phyloP scores from a whole-genome alignment of 2,113 vertebrate species.

The Megaceryle torquata region DNA sequence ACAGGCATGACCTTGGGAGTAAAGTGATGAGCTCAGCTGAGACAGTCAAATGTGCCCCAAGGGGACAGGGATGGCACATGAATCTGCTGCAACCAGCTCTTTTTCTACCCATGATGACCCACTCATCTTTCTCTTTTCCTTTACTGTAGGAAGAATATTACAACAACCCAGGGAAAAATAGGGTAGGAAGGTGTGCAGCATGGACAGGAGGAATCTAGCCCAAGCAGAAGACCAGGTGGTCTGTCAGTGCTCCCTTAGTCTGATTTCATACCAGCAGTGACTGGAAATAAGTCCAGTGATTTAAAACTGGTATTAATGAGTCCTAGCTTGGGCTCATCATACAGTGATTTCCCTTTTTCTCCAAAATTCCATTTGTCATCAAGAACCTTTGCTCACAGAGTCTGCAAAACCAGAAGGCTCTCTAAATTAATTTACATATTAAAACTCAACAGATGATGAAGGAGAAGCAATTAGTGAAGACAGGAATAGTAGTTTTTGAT shows the following conservation, averaged over 20 bases:
- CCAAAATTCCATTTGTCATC: background rate
- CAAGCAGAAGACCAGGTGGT: background rate
- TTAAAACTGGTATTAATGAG: background rate
- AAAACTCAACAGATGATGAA: background rate
- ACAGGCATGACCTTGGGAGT: rapidly evolving
- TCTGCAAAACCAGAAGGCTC: background rate
- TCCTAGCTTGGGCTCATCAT: background rate
- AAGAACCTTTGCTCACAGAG: background rate
- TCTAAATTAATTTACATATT: background rate
- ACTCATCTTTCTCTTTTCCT: background rate
- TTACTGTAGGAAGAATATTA: background rate
- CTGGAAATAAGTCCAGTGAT: background rate
- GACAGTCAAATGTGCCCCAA: background rate
- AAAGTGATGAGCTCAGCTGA: background rate
- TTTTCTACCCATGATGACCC: background rate
- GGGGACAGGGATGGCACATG: background rate
- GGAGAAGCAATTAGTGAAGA: background rate
- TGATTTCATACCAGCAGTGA: background rate
- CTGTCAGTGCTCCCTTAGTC: background rate
- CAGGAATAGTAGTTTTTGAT: background rate
- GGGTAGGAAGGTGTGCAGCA: background rate
- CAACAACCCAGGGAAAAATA: background rate
- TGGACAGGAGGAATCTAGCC: background rate
- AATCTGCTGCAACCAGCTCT: background rate
- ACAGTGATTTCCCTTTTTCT: background rate